Conservation (phyloP, 2,888 invertebrate species). For the Adineta ricciae region DNA sequence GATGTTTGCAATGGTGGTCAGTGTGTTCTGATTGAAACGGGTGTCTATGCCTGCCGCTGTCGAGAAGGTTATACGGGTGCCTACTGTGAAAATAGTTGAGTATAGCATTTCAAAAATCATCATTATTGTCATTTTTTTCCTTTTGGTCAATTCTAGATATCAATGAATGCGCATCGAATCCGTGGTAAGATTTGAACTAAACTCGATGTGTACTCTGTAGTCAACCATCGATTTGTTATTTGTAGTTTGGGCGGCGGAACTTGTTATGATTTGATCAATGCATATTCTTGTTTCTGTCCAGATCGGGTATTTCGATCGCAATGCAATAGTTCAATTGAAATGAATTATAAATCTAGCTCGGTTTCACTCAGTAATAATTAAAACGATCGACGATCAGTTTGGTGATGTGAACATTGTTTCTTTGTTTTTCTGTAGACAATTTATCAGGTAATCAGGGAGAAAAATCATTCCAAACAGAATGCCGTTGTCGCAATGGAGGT, state of each 20-base stretch:
- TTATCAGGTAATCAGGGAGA: neutral
- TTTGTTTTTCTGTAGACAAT: neutral
- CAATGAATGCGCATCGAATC: conserved; percentile 34
- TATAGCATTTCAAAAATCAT: neutral
- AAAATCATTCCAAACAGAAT: neutral
- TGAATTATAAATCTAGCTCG: neutral
- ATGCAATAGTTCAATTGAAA: neutral
- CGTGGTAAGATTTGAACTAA: neutral
- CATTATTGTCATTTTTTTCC: no score
- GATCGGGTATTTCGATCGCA: conserved; percentile 16
- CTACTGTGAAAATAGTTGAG: conserved; percentile 30
- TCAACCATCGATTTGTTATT: no score
- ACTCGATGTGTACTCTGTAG: neutral
- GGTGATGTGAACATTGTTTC: no score
- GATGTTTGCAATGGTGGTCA: conserved; percentile 25
- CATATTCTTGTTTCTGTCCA: conserved; percentile 31
- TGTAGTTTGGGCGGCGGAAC: conserved; percentile 23
- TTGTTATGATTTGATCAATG: conserved; percentile 29
- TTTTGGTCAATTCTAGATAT: neutral
- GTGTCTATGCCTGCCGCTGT: conserved; percentile 25
- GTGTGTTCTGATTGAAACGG: neutral
- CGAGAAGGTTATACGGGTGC: conserved; percentile 31
- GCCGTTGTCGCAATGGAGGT: conserved; percentile 23
- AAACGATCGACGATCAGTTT: no score
- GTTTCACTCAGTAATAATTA: neutral